phyloP scores from a whole-genome alignment of 53 echinoderm and acorn worm species.

The Echinometra lucunter region DNA sequence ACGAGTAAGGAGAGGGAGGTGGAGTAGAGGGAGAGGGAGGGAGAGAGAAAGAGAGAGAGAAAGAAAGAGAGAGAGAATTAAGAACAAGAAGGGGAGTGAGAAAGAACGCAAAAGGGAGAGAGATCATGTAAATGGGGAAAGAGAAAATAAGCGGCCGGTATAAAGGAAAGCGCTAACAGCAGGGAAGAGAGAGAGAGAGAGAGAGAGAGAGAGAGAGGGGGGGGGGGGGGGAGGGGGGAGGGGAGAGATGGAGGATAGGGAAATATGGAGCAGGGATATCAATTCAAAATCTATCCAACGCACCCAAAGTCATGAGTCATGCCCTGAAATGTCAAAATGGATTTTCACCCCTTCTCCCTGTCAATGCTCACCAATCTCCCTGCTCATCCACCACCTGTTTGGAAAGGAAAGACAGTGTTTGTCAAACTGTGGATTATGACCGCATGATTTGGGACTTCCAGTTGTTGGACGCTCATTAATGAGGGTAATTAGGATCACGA shows the following conservation, averaged over 20 bases:
- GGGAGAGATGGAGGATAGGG: neutral
- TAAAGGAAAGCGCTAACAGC: too few relatives aligned
- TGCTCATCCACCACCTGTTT: neutral
- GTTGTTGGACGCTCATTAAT: conserved; percentile 16
- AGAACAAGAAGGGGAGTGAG: neutral
- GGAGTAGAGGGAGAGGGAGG: neutral
- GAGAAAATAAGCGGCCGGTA: too few relatives aligned
- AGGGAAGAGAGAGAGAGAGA: neutral
- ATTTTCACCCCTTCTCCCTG: neutral
- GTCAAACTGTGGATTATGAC: conserved; percentile 3
- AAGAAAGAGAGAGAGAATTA: neutral
- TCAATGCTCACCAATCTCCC: neutral
- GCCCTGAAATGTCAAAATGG: neutral
- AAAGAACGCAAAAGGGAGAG: neutral
- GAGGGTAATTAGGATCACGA: neutral
- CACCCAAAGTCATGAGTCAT: neutral
- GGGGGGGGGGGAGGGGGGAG: neutral
- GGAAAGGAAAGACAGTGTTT: conserved; percentile 20
- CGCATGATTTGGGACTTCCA: conserved; percentile 8
- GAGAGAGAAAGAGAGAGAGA: neutral
- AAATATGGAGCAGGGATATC: neutral
- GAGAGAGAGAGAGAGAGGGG: neutral
- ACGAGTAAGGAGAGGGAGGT: too few relatives aligned
- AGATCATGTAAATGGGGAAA: too few relatives aligned
- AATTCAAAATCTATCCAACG: neutral